Base-by-base conservation (phyloP, 2,888 invertebrate species). In the Macaria liturata region DNA sequence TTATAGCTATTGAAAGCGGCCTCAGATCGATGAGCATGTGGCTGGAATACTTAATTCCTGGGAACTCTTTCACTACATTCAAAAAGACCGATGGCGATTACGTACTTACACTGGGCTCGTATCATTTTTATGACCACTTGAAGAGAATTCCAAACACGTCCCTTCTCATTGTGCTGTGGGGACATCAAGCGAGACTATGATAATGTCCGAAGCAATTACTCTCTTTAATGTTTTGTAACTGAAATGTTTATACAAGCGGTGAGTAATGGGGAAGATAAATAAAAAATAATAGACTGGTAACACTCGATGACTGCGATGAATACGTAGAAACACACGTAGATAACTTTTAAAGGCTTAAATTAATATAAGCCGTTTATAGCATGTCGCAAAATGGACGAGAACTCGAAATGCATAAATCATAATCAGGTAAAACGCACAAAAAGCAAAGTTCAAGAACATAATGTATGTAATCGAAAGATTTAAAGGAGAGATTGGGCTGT, bases 361-460 rank as follows among this genome's bases (percentile, higher is more conserved):
- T 7, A 37, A 2, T 4, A 6, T 7, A 37, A 4, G 34, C 34
- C 7, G 4, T 37, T 37, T 37, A 2, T 37, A 6, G 34, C 34
- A 9, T n/a, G 57, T 62, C 54, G 58, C 51, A 57, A 65, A 59
- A 63, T 53, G 54, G 55, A 57, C 57, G 52, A 48, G 51, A 45
- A 54, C 59, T 47, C 57, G 59, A 44, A 57, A 47, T 72, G 67
- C 72, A 80, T 81, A 79, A 81, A 81, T 83, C 70, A 74, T 78
- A 80, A 82, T 82, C 78, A 81, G 74, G 72, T 75, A 68, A 67
- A 65, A 67, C 52, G 65, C 30, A 54, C 49, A 57, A 60, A 62
- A 67, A 64, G 54, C 59, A 72, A 58, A 47, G 49, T 52, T 61
- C 59, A 52, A 40, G 60, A 65, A 56, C 61, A 65, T 68, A 70